These are phyloP conservation scores for Ophion obscuratus DNA, from an alignment of 2,888 invertebrate species.

Conservation along the genomic window DNA sequence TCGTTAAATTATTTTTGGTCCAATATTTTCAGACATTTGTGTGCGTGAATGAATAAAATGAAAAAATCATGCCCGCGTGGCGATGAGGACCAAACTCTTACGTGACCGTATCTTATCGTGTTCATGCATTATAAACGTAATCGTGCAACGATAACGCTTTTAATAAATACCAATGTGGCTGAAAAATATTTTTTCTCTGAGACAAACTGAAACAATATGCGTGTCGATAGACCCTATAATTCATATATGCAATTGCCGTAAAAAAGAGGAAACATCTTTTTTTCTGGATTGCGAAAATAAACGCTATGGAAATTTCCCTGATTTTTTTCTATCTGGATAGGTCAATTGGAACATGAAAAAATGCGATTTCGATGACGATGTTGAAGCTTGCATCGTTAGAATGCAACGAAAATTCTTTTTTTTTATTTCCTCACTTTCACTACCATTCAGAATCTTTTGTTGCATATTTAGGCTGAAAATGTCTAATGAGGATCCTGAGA, in stretches of 20 bases:
- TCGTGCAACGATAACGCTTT: conserved; percentile 40
- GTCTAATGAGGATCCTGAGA: no score
- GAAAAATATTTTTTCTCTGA: conserved; percentile 4
- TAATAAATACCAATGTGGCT: not conserved
- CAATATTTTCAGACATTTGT: not conserved
- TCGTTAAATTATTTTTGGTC: no score
- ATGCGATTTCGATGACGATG: no score
- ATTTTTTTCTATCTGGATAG: no score
- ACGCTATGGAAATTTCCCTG: no score
- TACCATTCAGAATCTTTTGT: no score
- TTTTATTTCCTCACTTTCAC: no score
- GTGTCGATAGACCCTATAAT: not conserved
- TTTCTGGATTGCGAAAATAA: no score
- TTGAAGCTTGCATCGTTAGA: no score
- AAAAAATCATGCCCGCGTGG: conserved; percentile 9
- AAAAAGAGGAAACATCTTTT: not conserved
- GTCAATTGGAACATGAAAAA: no score
- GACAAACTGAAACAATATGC: not conserved
- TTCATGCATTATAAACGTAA: conserved; percentile 30
- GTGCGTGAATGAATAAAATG: not conserved
- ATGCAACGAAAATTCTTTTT: no score
- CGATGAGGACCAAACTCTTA: conserved; percentile 1
- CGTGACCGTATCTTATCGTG: conserved; percentile 43
- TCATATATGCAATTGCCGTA: not conserved
- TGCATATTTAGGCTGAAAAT: no score